A percentile compares a stretch with the other conserved stretches of the same genome.
Evolutionary conservation across 2,888 invertebrate species (phyloP).

Genomic region (Colostygia pectinataria): DNA sequence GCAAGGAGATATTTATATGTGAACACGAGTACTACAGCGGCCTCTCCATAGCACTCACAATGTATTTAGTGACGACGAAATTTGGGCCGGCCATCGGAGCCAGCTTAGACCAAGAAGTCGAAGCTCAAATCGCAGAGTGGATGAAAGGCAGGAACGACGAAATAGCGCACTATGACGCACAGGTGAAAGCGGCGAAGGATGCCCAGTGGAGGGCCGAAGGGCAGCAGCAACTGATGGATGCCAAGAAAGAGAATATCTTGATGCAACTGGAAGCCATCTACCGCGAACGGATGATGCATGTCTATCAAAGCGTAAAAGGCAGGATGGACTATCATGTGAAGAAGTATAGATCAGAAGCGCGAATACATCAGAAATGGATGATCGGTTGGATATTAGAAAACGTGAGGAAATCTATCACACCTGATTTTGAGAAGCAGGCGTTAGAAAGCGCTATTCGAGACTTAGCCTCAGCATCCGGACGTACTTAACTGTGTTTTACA

Average conservation of each 20-base stretch:
- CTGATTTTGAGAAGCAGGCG: constrained; percentile 94
- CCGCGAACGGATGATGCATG: constrained; percentile 82
- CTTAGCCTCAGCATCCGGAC: constrained; percentile 86
- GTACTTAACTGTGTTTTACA: constrained; percentile 2
- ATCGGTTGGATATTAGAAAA: constrained; percentile 93
- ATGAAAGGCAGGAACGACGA: constrained; percentile 79
- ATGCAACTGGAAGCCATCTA: constrained; percentile 97
- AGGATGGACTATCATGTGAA: constrained; percentile 96
- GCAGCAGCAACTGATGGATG: constrained; percentile 88
- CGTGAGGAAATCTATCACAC: constrained; percentile 89
- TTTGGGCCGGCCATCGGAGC: constrained; percentile 85
- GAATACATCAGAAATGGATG: constrained; percentile 96
- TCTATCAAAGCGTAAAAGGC: constrained; percentile 85
- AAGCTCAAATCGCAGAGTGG: constrained; percentile 79
- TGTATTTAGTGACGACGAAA: constrained; percentile 84
- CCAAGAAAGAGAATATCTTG: constrained; percentile 94
- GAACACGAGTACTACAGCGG: constrained; percentile 96
- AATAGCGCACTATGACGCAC: constrained; percentile 66
- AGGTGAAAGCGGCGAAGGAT: constrained; percentile 85
- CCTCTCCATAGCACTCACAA: constrained; percentile 85
- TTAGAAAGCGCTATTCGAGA: constrained; percentile 93
- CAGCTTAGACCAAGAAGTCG: constrained; percentile 86
- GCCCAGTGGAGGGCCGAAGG: constrained; percentile 90
- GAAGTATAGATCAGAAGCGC: constrained; percentile 87
- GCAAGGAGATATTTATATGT: constrained; percentile 96